Base-by-base conservation (phyloP, 2,888 invertebrate species). In the Brachynemurus nebulosus region DNA sequence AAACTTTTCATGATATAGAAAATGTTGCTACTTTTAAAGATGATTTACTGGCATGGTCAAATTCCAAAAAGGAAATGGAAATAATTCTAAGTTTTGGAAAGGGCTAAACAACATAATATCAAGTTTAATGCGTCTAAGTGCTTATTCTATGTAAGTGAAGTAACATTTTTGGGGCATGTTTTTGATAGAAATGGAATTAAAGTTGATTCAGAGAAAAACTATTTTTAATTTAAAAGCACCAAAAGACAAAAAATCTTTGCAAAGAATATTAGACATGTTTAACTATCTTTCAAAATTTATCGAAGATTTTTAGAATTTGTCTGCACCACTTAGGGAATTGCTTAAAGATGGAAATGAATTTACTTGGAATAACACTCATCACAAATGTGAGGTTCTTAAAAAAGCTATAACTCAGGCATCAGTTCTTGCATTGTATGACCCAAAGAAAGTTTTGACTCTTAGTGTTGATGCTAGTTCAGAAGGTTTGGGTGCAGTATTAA, bases 11-110 rank as follows among this genome's bases (percentile, higher is more conserved):
- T 36, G 36, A 49, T 43, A 48, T 54, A 38, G 42, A 45, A 9
- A 46, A 44, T 25, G 45, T 52, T 12, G 42, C 48, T 21, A 50
- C 55, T 12, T 55, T 55, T 45, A 46, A 57, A 36, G 54, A 57
- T 44, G 54, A 57, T 44, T 46, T 55, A 8, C 42, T 54, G 16
- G 50, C 54, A 12, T 52, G 46, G 11, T 51, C 47, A 11, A 45
- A 50, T 18, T 44, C 48, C 40, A 45, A 48, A 40, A 46, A 50
- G 12, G 46, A 50, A 37, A 52, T 53, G 51, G 46, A 55, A n/a
- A 9, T 44, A 34, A 50, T 52, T 19, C 21, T 55, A 6, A 40
- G 52, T 55, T 12, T 25, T 52, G 34, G 35, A 46, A 16, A 30
- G 45, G 18, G 39, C 53, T 30, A 27, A 27, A 18, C 16, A 43